Percentiles rank a stretch among this genome's conserved stretches.
Conservation (phyloP, 2,888 invertebrate genomes). For the Nephrocerus scutellatus region DNA sequence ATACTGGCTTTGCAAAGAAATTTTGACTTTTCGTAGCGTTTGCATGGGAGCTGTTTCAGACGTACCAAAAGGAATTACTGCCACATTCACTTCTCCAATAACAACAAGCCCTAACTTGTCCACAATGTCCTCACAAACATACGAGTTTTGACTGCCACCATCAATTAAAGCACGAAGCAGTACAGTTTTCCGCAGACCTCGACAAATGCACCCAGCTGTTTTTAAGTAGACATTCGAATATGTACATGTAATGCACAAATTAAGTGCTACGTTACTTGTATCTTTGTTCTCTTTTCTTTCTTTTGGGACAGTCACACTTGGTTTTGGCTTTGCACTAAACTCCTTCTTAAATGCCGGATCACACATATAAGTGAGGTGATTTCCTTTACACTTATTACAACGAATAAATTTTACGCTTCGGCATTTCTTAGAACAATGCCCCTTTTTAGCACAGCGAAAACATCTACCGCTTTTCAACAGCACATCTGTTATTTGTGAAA, state of each 20-base stretch:
- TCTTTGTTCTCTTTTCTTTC: too few species aligned
- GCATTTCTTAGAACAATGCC: slow-evolving; percentile 6
- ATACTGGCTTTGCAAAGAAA: slow-evolving; percentile 7
- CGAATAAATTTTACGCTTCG: slow-evolving; percentile 1
- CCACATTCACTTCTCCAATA: slow-evolving; percentile 2
- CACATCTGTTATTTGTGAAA: slow-evolving; percentile 6
- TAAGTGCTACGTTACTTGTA: too few species aligned
- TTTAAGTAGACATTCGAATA: slow-evolving; percentile 6
- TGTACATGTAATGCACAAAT: too few species aligned
- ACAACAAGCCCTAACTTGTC: too few species aligned
- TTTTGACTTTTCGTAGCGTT: slow-evolving; percentile 1
- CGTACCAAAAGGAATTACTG: slow-evolving; percentile 6
- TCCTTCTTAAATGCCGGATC: too few species aligned
- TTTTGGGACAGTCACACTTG: too few species aligned
- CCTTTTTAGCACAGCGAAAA: background rate
- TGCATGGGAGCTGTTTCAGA: background rate
- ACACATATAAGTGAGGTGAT: slow-evolving; percentile 2
- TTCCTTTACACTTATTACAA: slow-evolving; percentile 6
- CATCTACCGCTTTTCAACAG: too few species aligned
- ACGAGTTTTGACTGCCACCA: slow-evolving; percentile 10
- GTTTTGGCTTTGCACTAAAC: too few species aligned
- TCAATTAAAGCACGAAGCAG: slow-evolving; percentile 8
- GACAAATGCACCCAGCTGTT: slow-evolving; percentile 7
- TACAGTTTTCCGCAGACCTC: background rate
- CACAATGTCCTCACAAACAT: too few species aligned